phyloP scores from a whole-genome alignment of 2,888 invertebrate genomes.

The Caenorhabditis plicata region DNA sequence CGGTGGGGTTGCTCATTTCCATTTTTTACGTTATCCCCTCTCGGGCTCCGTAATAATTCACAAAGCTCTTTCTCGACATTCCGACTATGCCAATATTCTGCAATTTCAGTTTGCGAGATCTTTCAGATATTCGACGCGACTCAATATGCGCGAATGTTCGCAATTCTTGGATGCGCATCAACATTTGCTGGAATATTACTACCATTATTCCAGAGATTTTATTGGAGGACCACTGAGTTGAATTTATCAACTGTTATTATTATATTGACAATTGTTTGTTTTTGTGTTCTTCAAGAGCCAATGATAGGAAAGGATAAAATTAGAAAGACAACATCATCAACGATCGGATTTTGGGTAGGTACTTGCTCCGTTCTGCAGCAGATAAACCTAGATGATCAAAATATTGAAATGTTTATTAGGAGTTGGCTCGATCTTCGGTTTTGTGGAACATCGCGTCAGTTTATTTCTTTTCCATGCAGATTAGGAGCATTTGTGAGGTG shows the following conservation, averaged over 20 bases:
- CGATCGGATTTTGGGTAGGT: too few species aligned
- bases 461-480: constrained; percentile 34
- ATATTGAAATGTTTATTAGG: constrained; percentile 2
- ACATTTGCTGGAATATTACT: constrained; percentile 40
- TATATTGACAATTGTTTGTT: too few species aligned
- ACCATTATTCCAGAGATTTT: constrained; percentile 22
- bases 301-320: too few species aligned
- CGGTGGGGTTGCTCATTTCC: too few species aligned
- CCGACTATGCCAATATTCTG: not conserved
- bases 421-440: constrained; percentile 7
- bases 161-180: constrained; percentile 40
- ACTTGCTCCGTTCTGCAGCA: constrained; percentile 6
- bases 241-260: constrained; percentile 7
- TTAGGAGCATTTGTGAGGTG: constrained; percentile 40
- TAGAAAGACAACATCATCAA: too few species aligned
- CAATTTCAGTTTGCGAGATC: too few species aligned
- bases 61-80: not conserved
- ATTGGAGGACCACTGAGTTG: constrained; percentile 37
- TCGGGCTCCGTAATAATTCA: too few species aligned
- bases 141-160: constrained; percentile 38
- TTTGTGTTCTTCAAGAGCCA: too few species aligned
- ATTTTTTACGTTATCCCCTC: too few species aligned
- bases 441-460: constrained; percentile 25
- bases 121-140: constrained; percentile 36
- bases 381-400: constrained; percentile 6